These are phyloP conservation scores for Emydura subglobosa DNA, from an alignment of 2,113 vertebrate genomes.

Conservation along the genomic window DNA sequence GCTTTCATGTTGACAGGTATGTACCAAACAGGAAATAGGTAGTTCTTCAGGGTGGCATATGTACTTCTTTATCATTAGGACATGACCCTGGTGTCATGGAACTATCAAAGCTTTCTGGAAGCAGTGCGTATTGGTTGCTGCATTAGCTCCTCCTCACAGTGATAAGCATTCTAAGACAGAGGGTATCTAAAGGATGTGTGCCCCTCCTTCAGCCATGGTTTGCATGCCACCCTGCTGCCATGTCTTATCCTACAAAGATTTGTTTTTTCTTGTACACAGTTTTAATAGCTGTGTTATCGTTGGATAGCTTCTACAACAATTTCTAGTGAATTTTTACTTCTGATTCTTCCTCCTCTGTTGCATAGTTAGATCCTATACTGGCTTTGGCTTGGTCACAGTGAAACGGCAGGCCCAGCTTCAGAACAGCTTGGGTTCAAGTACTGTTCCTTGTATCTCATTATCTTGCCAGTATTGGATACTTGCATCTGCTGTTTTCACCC, in stretches of 20 bases:
- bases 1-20: conserved; percentile 93
- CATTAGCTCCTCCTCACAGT: neutral
- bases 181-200: neutral
- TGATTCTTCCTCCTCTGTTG: neutral
- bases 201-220: neutral
- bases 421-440: conserved; percentile 18
- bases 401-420: neutral
- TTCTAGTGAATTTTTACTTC: neutral
- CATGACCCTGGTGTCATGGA: neutral
- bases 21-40: neutral
- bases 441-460: neutral
- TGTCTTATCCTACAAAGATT: neutral
- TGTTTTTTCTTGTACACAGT: neutral
- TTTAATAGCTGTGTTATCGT: neutral
- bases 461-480: conserved; percentile 15
- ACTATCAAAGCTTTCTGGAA: neutral
- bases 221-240: neutral
- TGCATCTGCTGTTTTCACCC: neutral
- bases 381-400: neutral
- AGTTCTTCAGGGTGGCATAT: neutral
- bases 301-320: neutral
- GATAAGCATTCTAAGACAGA: neutral
- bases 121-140: neutral
- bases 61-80: neutral
- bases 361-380: neutral